Conservation (phyloP, 2,888 invertebrate species). For the Gastracanthus pulcherrimus region DNA sequence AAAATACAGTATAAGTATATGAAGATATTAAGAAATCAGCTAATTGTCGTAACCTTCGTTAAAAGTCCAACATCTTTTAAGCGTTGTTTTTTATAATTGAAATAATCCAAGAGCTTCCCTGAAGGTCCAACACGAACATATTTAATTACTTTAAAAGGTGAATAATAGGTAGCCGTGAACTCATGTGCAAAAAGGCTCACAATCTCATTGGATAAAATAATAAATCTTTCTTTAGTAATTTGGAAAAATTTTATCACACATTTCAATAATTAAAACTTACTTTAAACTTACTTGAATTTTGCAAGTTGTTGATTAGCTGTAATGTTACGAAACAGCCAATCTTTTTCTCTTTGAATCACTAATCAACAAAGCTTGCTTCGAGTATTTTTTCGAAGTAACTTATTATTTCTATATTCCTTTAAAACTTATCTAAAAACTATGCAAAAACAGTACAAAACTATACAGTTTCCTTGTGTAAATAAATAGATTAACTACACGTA, state of each 20-base stretch:
- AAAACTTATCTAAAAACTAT: constrained; percentile 14
- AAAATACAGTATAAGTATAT: background rate
- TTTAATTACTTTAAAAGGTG: constrained; percentile 23
- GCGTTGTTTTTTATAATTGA: constrained; percentile 36
- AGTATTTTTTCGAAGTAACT: background rate
- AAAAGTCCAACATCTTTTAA: constrained; percentile 15
- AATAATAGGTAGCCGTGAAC: constrained; percentile 26
- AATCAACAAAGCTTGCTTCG: constrained; percentile 15
- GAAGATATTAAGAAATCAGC: no score
- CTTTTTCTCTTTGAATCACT: constrained; percentile 17
- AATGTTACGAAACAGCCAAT: background rate
- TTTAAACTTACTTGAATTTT: constrained; percentile 17
- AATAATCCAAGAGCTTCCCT: constrained; percentile 45
- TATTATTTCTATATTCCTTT: background rate
- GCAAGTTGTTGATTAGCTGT: background rate
- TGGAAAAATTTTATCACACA: background rate
- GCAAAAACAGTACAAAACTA: no score
- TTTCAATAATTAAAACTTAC: background rate
- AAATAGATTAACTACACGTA: no score
- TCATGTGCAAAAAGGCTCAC: constrained; percentile 29
- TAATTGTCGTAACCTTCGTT: background rate
- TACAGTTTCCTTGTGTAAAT: no score
- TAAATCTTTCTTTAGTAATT: constrained; percentile 30
- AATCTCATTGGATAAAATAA: constrained; percentile 29
- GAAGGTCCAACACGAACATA: constrained; percentile 7